A percentile compares a stretch with the other conserved stretches of the same genome.
Conservation (phyloP, 1,140 invertebrate genomes). For the Stratiolaelaps scimitus region DNA sequence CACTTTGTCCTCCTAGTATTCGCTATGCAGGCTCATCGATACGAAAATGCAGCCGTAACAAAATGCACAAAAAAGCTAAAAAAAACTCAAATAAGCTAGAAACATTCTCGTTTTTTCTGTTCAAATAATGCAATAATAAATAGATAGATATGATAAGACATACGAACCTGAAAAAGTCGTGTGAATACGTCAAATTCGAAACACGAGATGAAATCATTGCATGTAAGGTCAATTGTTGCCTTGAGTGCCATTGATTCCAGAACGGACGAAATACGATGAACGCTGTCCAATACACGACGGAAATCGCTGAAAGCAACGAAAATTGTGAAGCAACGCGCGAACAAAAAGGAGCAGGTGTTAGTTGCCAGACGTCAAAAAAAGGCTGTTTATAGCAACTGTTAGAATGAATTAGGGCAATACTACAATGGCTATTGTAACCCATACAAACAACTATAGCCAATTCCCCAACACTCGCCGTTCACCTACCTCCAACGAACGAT, state of each 20-base stretch:
- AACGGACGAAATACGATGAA: slow-evolving; percentile 86
- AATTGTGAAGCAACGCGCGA: slow-evolving; percentile 57
- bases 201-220: slow-evolving; percentile 98
- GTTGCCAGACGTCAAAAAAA: slow-evolving; percentile 17
- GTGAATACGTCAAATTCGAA: slow-evolving; percentile 99
- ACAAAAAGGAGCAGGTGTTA: neutral
- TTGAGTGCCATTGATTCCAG: slow-evolving; percentile 96
- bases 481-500: slow-evolving; percentile 85
- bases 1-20: too few species aligned
- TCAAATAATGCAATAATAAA: neutral
- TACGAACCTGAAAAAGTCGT: slow-evolving; percentile 62
- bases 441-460: neutral
- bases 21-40: too few species aligned
- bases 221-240: slow-evolving; percentile 97
- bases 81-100: too few species aligned
- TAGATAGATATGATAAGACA: slow-evolving; percentile 30
- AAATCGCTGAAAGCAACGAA: slow-evolving; percentile 94
- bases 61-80: too few species aligned
- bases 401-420: slow-evolving; percentile 9
- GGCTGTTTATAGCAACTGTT: too few species aligned
- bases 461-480: neutral
- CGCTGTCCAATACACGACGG: slow-evolving; percentile 76
- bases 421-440: slow-evolving; percentile 1
- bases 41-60: too few species aligned
- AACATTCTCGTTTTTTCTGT: too few species aligned